Conservation (phyloP, 2,113 vertebrate genomes). For the Phocoena sinus region DNA sequence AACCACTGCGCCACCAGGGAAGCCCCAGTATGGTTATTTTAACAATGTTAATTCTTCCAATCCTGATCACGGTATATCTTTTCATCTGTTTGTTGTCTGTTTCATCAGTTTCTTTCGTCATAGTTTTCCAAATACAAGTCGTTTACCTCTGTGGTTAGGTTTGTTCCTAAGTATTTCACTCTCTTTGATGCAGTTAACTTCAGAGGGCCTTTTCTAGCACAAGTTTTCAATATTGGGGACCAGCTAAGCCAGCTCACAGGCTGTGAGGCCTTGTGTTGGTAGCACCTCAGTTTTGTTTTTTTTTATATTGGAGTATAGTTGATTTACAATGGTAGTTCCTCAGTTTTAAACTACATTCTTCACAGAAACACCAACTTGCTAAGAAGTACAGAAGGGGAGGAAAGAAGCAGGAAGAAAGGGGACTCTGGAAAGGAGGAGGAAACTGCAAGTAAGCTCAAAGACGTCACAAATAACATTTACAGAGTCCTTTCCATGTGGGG, state of each 20-base stretch:
- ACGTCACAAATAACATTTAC: accelerated
- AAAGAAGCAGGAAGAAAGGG: background rate
- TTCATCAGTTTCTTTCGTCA: too few relatives aligned
- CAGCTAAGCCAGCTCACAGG: background rate
- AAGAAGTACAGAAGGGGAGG: background rate
- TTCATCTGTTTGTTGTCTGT: too few relatives aligned
- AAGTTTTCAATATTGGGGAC: background rate
- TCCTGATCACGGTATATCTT: too few relatives aligned
- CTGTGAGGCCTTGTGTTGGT: background rate
- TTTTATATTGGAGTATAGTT: background rate
- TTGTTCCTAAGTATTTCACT: background rate
- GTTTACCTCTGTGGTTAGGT: background rate
- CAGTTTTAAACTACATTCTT: background rate
- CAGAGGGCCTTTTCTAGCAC: background rate
- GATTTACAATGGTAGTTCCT: background rate
- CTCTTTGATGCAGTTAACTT: background rate
- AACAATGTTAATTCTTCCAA: too few relatives aligned
- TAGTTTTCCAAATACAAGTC: background rate
- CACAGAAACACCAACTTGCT: background rate
- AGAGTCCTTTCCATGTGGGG: background rate
- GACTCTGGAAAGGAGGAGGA: background rate
- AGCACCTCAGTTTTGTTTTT: background rate
- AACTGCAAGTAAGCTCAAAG: background rate
- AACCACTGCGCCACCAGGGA: too few relatives aligned
- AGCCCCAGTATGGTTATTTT: too few relatives aligned